These are phyloP conservation scores for Epistrophella euchroma DNA, from an alignment of 2,888 invertebrate genomes.

Conservation along the genomic window DNA sequence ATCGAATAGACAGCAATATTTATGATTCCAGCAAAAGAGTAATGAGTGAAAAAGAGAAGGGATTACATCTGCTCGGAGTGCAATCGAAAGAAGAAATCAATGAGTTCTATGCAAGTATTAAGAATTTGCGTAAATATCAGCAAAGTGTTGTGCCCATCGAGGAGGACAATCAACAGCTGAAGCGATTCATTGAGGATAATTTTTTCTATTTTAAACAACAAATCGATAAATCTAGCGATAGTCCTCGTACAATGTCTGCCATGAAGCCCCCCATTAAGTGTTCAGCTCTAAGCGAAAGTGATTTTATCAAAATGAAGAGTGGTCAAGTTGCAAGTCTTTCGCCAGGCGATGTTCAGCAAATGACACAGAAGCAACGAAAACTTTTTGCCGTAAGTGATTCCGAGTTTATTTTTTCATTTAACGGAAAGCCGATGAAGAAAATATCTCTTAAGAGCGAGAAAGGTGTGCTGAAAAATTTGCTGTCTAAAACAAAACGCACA, in stretches of 20 bases:
- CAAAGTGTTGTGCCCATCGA: constrained; percentile 81
- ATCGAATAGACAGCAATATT: constrained; percentile 26
- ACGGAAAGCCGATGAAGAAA: constrained; percentile 77
- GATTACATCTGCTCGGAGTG: constrained; percentile 63
- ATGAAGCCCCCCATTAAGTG: constrained; percentile 78
- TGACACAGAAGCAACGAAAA: constrained; percentile 78
- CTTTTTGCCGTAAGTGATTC: constrained; percentile 83
- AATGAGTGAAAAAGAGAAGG: constrained; percentile 66
- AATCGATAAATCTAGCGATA: constrained; percentile 69
- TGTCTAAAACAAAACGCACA: constrained; percentile 82
- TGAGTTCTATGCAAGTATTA: constrained; percentile 79
- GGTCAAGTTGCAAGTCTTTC: constrained; percentile 76
- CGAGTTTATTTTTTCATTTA: constrained; percentile 81
- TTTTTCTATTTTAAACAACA: constrained; percentile 83
- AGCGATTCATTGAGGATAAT: constrained; percentile 83
- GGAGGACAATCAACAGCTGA: constrained; percentile 83
- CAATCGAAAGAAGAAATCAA: constrained; percentile 78
- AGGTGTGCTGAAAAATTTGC: constrained; percentile 81
- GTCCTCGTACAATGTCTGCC: constrained; percentile 38
- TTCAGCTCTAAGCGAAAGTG: constrained; percentile 82
- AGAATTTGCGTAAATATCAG: constrained; percentile 76
- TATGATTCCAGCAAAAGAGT: constrained; percentile 40
- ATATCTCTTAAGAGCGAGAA: constrained; percentile 79
- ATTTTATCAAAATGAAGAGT: constrained; percentile 82
- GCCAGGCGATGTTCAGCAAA: constrained; percentile 56